phyloP scores from a whole-genome alignment of 2,888 invertebrate species.

The Drosophila neutralis region DNA sequence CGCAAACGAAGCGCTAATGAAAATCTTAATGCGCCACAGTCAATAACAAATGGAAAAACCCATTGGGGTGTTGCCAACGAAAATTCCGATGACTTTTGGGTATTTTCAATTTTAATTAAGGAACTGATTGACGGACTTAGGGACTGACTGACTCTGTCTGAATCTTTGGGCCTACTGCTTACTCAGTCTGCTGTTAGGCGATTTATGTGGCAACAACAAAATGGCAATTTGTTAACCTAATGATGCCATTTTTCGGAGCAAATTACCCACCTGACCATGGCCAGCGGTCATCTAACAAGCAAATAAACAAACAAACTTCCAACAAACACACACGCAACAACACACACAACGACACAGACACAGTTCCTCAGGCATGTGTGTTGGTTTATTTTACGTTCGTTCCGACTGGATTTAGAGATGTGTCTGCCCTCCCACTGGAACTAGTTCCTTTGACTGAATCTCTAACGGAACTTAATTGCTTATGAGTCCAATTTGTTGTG shows the following conservation, averaged over 20 bases:
- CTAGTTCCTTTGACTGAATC: constrained; percentile 21
- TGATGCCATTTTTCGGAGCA: constrained; percentile 74
- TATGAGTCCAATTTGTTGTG: neutral
- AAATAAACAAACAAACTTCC: constrained; percentile 56
- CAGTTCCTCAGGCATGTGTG: constrained; percentile 10
- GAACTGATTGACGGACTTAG: constrained; percentile 15
- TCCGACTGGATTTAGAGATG: constrained; percentile 13
- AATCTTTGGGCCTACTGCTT: constrained; percentile 26
- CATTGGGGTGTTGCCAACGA: constrained; percentile 10
- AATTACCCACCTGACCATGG: constrained; percentile 74
- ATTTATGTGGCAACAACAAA: constrained; percentile 67
- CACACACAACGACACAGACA: neutral
- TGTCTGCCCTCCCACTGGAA: neutral
- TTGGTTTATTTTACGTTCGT: constrained; percentile 22
- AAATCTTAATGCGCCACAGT: constrained; percentile 56
- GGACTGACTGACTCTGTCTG: neutral
- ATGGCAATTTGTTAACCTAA: constrained; percentile 73
- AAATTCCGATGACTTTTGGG: constrained; percentile 51
- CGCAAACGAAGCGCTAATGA: constrained; percentile 56
- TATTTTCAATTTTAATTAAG: constrained; percentile 75
- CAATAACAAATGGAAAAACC: constrained; percentile 22
- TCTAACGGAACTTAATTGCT: neutral
- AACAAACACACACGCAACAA: constrained; percentile 4
- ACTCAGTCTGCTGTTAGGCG: constrained; percentile 13
- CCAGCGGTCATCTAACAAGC: constrained; percentile 45